Base-by-base conservation (phyloP, 23 tunicate genomes). In the Diplosoma virens region DNA sequence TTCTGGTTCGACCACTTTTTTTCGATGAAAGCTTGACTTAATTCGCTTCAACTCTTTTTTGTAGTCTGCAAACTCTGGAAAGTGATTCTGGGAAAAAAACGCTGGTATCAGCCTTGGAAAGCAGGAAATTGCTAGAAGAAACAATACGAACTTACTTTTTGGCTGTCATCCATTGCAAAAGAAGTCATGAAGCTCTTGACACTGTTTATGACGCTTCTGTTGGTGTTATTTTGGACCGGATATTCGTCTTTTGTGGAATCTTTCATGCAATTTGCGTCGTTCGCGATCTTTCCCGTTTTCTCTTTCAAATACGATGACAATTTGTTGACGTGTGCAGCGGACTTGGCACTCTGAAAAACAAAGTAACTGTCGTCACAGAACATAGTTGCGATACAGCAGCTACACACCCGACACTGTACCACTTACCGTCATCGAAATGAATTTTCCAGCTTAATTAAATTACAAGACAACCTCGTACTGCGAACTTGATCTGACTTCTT, bases 101-200 rank as follows among this genome's bases (percentile, higher is more conserved):
- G 29, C 50, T 7, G 50, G 11, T 37, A 23, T 58, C 65, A 58
- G 7, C 14, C 65, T 6, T 9, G 26, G 6, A n/a, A 58, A n/a
- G 20, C 6, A 6, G 6, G 21, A 9, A 58, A 58, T 11, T 22
- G 26, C 65, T 23, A 58, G 21, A n/a, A 11, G 24, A n/a, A n/a
- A 41, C 50, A 41, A 41, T 14, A 7, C 14, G 14, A 14, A 41
- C 9, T n/a, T 61, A 61, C 69, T 35, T 61, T 61, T 28, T 14
- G 53, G 36, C 25, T 56, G 3, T 82, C 84, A 24, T 89, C 96
- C 34, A 82, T 76, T 33, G 88, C 88, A 25, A 89, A 82, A 5
- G 96, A 89, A 14, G 96, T 89, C 96, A 89, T 89, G 47, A 89
- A 89, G 80, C 96, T 89, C 61, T 89, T 82, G n/a, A 89, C 87